Evolutionary conservation across 2,113 vertebrate species (phyloP).

Genomic region (Phrynosoma blainvillii): DNA sequence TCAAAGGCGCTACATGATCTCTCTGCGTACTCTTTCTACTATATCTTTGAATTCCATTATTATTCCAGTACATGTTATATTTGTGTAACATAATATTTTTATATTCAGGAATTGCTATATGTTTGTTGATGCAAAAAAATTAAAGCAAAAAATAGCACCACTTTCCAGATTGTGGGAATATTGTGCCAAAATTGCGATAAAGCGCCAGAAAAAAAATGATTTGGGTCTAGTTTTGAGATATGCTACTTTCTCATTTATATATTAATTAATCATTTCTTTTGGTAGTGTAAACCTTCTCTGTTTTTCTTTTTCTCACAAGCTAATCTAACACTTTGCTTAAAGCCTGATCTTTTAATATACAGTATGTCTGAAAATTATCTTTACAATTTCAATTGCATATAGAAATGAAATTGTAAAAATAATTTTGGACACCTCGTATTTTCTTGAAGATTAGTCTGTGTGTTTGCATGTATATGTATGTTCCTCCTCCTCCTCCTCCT

Average conservation of each 20-base stretch:
- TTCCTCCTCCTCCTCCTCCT: neutral
- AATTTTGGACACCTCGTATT: no score
- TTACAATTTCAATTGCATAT: no score
- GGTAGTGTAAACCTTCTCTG: conserved; percentile 6
- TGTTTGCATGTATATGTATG: conserved; percentile 25
- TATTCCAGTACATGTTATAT: no score
- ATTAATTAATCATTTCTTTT: conserved; percentile 31
- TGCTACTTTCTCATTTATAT: conserved; percentile 10
- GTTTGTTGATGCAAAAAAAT: neutral
- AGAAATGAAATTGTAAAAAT: no score
- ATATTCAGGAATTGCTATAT: neutral
- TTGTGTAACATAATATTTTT: neutral
- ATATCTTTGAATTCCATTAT: no score
- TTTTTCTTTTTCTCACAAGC: neutral
- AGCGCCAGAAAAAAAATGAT: neutral
- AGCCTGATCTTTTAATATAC: neutral
- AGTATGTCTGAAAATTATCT: neutral
- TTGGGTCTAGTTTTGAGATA: neutral
- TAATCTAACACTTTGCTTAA: neutral
- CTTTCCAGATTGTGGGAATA: neutral
- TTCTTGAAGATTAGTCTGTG: neutral
- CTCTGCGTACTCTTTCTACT: no score
- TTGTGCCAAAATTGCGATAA: conserved; percentile 27
- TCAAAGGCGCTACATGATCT: no score
- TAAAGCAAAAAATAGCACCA: neutral